Evolutionary conservation across 2,888 invertebrate genomes (phyloP).

Genomic region (Sphecodes monilicornis): DNA sequence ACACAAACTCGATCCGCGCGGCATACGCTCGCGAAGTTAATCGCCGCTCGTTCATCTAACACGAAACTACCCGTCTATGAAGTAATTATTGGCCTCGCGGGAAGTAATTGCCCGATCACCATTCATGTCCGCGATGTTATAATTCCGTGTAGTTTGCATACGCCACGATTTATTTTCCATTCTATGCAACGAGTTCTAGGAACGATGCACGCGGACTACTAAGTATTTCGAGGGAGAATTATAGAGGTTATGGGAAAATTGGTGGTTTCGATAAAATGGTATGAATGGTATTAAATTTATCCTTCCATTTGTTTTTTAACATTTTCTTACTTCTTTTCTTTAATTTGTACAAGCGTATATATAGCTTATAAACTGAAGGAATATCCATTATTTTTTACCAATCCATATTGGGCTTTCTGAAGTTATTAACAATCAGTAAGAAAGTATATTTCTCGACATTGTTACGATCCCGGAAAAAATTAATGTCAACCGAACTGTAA

Average conservation of each 20-base stretch:
- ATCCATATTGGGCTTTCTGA: not conserved
- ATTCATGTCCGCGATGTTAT: not conserved
- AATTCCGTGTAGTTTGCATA: not conserved
- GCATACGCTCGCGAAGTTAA: not conserved
- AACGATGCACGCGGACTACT: not conserved
- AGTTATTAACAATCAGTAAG: not conserved
- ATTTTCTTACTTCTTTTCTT: not conserved
- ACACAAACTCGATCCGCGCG: not conserved
- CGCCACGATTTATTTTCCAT: not conserved
- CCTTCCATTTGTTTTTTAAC: not conserved
- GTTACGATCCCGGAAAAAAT: no score
- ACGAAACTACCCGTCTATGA: not conserved
- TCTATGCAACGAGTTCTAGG: not conserved
- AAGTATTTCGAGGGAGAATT: not conserved
- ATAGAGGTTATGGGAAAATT: not conserved
- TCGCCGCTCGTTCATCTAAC: conserved; percentile 1
- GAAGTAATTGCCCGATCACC: not conserved
- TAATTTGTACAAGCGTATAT: not conserved
- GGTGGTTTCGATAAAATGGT: not conserved
- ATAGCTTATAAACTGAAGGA: no score
- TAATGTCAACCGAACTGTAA: no score
- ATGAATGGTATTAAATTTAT: not conserved
- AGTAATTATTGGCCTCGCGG: not conserved
- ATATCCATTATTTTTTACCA: not conserved
- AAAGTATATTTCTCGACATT: not conserved